phyloP scores from a whole-genome alignment of 2,888 invertebrate species.

The Melipona beecheii region DNA sequence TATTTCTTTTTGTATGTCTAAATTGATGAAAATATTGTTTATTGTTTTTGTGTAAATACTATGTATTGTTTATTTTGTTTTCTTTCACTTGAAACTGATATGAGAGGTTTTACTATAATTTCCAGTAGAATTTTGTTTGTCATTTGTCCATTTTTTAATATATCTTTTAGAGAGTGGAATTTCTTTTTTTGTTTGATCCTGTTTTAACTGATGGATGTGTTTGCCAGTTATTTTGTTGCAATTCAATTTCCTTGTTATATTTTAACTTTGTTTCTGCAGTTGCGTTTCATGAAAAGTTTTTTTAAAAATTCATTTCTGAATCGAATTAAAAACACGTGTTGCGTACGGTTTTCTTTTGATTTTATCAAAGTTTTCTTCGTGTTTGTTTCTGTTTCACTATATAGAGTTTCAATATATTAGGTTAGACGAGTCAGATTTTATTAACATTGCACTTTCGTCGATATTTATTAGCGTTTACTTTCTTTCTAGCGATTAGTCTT shows the following conservation, averaged over 20 bases:
- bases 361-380: background rate
- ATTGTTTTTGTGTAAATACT: too few species aligned
- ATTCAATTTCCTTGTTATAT: background rate
- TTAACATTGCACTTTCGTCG: background rate
- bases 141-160: background rate
- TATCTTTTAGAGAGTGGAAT: too few species aligned
- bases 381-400: too few species aligned
- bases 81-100: background rate
- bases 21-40: background rate
- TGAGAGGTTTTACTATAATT: background rate
- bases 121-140: background rate
- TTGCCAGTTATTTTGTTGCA: background rate
- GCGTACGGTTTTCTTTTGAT: background rate
- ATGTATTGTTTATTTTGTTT: background rate
- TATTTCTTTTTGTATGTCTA: background rate
- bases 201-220: background rate
- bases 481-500: conserved; percentile 3
- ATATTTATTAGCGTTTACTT: conserved; percentile 6
- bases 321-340: background rate
- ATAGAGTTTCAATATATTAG: background rate
- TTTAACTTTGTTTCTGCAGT: background rate
- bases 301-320: background rate
- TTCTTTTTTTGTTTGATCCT: background rate
- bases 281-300: background rate
- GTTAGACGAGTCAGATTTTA: background rate